These are phyloP conservation scores for Ophion obscuratus DNA, from an alignment of 2,888 invertebrate species.

Conservation along the genomic window DNA sequence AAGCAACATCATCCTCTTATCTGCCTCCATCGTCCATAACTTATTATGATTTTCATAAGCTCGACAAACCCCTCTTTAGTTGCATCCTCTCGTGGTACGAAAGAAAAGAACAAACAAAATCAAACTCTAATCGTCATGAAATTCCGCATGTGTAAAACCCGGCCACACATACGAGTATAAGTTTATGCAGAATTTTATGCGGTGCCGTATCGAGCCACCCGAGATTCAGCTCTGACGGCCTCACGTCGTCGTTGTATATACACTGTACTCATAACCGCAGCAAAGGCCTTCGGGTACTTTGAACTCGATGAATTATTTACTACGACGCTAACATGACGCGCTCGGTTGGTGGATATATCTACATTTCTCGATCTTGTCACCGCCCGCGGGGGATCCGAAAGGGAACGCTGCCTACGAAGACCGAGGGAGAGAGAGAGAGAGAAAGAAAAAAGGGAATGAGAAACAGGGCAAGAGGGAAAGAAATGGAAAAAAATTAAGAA, in stretches of 20 bases:
- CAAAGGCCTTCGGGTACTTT: constrained; percentile 68
- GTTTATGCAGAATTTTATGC: constrained; percentile 22
- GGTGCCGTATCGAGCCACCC: constrained; percentile 18
- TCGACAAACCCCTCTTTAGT: neutral
- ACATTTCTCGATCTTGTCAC: constrained; percentile 76
- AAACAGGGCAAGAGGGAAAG: neutral
- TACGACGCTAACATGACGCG: constrained; percentile 74
- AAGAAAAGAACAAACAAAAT: neutral
- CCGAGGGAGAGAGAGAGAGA: constrained; percentile 1
- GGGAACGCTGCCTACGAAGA: constrained; percentile 55
- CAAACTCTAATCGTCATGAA: neutral
- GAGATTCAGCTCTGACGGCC: constrained; percentile 43
- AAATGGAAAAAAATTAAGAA: constrained; percentile 16
- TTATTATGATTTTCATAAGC: neutral
- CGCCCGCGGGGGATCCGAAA: constrained; percentile 70
- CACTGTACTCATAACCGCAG: constrained; percentile 57
- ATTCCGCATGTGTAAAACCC: neutral
- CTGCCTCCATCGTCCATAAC: neutral
- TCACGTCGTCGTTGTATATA: constrained; percentile 60
- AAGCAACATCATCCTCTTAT: constrained; percentile 4
- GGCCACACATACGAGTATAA: neutral
- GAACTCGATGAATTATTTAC: constrained; percentile 78
- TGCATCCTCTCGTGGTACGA: neutral
- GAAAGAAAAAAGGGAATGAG: constrained; percentile 16
- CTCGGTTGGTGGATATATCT: constrained; percentile 70